Evolutionary conservation across 1,140 invertebrate genomes (phyloP).

Genomic region (Pteromalus puparum): DNA sequence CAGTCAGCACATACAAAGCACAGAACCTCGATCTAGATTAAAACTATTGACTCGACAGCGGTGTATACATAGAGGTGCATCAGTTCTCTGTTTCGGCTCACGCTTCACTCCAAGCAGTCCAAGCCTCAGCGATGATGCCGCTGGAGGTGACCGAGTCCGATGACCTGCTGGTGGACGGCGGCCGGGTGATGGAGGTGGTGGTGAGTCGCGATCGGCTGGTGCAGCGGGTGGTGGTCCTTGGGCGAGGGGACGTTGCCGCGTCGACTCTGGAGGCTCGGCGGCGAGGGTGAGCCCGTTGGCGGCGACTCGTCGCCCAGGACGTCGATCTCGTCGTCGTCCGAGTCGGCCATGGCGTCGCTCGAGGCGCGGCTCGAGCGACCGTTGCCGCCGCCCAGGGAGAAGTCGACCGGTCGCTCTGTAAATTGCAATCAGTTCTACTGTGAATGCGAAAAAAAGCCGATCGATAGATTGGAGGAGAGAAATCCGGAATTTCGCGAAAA

Average conservation of each 20-base stretch:
- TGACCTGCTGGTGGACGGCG: constrained; percentile 39
- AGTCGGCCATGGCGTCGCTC: constrained; percentile 68
- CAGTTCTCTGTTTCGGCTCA: too few species aligned
- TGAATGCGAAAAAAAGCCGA: too few species aligned
- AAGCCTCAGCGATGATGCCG: constrained; percentile 73
- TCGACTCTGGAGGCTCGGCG: neutral
- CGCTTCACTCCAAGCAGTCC: too few species aligned
- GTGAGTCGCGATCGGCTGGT: neutral
- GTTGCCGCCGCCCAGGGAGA: constrained; percentile 67
- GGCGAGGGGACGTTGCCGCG: constrained; percentile 32
- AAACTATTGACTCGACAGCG: constrained; percentile 2
- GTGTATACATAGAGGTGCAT: too few species aligned
- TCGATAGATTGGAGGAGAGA: too few species aligned
- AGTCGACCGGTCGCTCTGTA: constrained; percentile 72
- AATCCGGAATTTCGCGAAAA: constrained; percentile 22
- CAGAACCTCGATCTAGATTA: neutral
- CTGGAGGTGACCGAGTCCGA: constrained; percentile 62
- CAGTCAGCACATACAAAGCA: too few species aligned
- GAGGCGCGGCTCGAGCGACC: constrained; percentile 69
- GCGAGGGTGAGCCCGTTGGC: neutral
- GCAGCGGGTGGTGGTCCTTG: constrained; percentile 26
- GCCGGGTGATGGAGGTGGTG: constrained; percentile 1
- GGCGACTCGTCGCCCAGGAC: constrained; percentile 63
- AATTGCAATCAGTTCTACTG: too few species aligned
- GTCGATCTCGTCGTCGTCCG: constrained; percentile 72